Evolutionary conservation across 2,113 vertebrate genomes (phyloP).

Genomic region (Zootoca vivipara): DNA sequence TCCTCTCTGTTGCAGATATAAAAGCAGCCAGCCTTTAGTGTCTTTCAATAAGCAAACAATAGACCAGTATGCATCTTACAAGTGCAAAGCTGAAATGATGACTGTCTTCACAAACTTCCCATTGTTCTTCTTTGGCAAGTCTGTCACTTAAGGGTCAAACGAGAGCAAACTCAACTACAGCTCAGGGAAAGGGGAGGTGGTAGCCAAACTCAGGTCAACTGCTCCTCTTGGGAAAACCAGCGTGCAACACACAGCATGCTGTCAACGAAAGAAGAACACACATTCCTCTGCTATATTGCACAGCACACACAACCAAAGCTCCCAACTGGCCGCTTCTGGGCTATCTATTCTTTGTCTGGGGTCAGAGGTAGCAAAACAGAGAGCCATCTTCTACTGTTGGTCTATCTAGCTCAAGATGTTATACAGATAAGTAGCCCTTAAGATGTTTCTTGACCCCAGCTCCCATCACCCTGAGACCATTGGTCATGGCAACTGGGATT

Average conservation of each 20-base stretch:
- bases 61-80: not conserved
- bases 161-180: conserved; percentile 24
- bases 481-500: too few relatives aligned
- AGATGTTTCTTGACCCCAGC: too few relatives aligned
- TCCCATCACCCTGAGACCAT: too few relatives aligned
- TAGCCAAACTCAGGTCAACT: conserved; percentile 30
- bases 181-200: conserved; percentile 17
- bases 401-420: not conserved
- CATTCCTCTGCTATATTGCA: conserved; percentile 19
- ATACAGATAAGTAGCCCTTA: too few relatives aligned
- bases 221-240: conserved; percentile 33
- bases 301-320: conserved; percentile 18
- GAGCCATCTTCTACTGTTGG: not conserved
- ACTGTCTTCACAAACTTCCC: conserved; percentile 28
- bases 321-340: not conserved
- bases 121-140: conserved; percentile 9
- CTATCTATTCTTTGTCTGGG: conserved; percentile 22
- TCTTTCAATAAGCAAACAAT: not conserved
- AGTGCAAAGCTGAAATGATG: conserved; percentile 10
- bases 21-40: not conserved
- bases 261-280: conserved; percentile 12
- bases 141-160: conserved; percentile 37
- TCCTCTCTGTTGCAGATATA: not conserved
- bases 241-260: conserved; percentile 25
- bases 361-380: not conserved